Base-by-base conservation (phyloP, 2,797 vertebrate species). In the Fringilla coelebs region DNA sequence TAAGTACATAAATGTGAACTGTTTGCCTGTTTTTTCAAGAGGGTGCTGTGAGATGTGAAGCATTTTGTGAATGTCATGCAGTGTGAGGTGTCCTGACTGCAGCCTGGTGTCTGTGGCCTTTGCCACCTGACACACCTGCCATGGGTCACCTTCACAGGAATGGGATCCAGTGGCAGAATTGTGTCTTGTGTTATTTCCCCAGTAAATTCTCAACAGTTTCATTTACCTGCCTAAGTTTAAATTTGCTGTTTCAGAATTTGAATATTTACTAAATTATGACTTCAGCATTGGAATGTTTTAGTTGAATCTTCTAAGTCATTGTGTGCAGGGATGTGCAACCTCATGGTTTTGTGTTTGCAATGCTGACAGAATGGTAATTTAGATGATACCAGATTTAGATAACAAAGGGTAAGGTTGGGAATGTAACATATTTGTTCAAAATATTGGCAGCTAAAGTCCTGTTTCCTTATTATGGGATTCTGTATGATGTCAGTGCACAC, bases 1-100 rank as follows among this genome's bases (percentile, higher is more conserved):
- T 97, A 98, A 96, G 89, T 97, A 98, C 85, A 88, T 92, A 98
- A 96, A 78, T 65, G 48, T 94, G 91, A 90, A 67, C 85, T 85
- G 68, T 88, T 78, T 38, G 89, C 38, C 34, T 90, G 1, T 74
- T 87, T 75, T 71, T 85, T 79, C 36, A 26, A 31, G 90, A 72
- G 58, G 17, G 7, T 89, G 46, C 41, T 66, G 48, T 48, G 52
- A 52, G 49, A 43, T 88, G 48, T 62, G 32, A 75, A 71, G 25
- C 34, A 51, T 17, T 10, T 8, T 58, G 16, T 72, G 75, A 51
- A 70, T 77, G 29, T 20, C 25, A 22, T n/a, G 26, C 51, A 43
- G 17, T 25, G 3, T 16, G 29, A 63, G 41, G 26, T 31, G 21
- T 82, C 72, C 48, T 21, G 7, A 5, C 18, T 83, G 32, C 24